These are phyloP conservation scores for Zosterops pallidus DNA, from an alignment of 2,113 vertebrate species.

Conservation along the genomic window DNA sequence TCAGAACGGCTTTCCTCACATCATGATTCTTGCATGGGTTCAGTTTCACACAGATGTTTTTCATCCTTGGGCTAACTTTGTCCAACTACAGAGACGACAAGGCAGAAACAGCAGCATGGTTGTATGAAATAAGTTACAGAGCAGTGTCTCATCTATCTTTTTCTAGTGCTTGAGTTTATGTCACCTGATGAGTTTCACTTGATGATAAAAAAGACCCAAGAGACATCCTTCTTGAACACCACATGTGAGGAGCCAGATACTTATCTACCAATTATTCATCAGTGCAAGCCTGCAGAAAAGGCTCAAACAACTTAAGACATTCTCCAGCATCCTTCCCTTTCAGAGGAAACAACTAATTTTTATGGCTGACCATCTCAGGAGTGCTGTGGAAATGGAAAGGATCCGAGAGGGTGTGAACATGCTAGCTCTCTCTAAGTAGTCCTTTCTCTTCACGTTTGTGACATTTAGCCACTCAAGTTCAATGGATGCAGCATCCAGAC, in stretches of 20 bases:
- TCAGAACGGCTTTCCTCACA: conserved; percentile 52
- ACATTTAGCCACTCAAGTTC: not conserved
- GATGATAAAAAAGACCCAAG: not conserved
- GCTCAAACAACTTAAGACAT: not conserved
- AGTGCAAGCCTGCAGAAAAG: not conserved
- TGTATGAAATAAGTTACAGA: not conserved
- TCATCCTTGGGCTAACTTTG: conserved; percentile 51
- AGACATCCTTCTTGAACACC: not conserved
- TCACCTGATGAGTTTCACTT: not conserved
- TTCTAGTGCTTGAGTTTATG: not conserved
- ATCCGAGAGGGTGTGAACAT: not conserved
- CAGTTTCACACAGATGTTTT: conserved; percentile 64
- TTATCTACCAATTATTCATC: not conserved
- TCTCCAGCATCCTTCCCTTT: not conserved
- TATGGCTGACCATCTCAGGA: not conserved
- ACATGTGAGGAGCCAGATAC: not conserved
- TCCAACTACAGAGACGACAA: not conserved
- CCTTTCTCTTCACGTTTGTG: not conserved
- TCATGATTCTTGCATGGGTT: conserved; percentile 44
- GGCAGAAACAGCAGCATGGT: conserved; percentile 14
- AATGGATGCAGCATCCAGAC: not conserved
- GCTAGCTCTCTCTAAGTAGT: not conserved
- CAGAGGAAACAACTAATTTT: not conserved
- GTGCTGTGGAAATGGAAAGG: not conserved
- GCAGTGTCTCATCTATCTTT: not conserved